Evolutionary conservation across 2,888 invertebrate species (phyloP).

Genomic region (Drosophila mayaguana): DNA sequence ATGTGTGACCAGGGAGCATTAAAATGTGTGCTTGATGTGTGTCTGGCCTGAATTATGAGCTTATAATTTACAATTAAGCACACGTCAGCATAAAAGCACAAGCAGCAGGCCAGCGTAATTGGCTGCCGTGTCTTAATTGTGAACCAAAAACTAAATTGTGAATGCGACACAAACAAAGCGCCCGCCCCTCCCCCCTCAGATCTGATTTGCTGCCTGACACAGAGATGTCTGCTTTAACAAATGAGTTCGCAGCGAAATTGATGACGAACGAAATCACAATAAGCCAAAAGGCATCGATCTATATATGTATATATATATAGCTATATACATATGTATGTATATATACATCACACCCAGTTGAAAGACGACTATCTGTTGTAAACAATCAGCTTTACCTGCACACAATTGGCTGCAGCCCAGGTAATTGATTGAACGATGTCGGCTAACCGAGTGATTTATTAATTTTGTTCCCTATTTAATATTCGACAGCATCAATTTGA

Average conservation of each 20-base stretch:
- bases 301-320: not conserved
- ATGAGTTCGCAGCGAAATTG: slow-evolving; percentile 55
- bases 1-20: slow-evolving; percentile 68
- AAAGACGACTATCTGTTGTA: slow-evolving; percentile 11
- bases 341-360: slow-evolving; percentile 13
- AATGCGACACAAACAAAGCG: slow-evolving; percentile 36
- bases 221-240: slow-evolving; percentile 28
- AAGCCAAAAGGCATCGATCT: slow-evolving; percentile 4
- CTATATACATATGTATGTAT: not conserved
- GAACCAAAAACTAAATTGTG: slow-evolving; percentile 59
- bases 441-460: slow-evolving; percentile 40
- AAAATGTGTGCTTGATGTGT: slow-evolving; percentile 59
- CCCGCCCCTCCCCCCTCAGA: slow-evolving; percentile 45
- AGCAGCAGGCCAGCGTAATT: slow-evolving; percentile 61
- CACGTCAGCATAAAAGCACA: slow-evolving; percentile 68
- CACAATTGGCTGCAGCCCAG: slow-evolving; percentile 37
- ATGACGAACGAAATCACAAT: slow-evolving; percentile 26
- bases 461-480: slow-evolving; percentile 28
- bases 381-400: slow-evolving; percentile 38
- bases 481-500: slow-evolving; percentile 31
- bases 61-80: slow-evolving; percentile 78
- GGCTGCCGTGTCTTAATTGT: slow-evolving; percentile 56
- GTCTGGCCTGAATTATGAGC: slow-evolving; percentile 60
- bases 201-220: slow-evolving; percentile 8
- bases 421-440: slow-evolving; percentile 47